Percentiles rank a stretch among this genome's conserved stretches.
phyloP scores from a whole-genome alignment of 2,113 vertebrate species.

The Donacobius atricapilla region DNA sequence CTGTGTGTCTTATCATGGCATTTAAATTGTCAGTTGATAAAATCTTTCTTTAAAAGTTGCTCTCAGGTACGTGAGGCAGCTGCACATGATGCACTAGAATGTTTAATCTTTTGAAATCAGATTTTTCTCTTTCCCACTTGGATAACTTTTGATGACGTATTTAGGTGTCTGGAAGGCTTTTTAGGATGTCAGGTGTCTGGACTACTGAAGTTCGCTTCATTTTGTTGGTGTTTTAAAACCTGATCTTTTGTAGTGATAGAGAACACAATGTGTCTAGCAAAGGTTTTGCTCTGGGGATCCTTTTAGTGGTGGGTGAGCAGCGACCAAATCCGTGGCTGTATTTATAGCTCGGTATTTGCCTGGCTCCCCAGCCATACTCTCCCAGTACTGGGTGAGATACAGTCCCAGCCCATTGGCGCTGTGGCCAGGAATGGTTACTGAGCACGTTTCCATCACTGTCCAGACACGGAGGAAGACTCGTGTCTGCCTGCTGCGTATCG shows the following conservation, averaged over 20 bases:
- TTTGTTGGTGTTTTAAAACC: neutral
- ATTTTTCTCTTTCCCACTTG: neutral
- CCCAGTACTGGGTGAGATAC: neutral
- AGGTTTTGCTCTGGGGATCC: fast-evolving
- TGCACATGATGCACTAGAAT: neutral
- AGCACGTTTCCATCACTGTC: fast-evolving
- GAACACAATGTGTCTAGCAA: too few species aligned
- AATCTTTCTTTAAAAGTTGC: neutral
- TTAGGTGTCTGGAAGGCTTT: neutral
- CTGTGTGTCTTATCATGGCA: fast-evolving
- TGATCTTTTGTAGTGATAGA: neutral
- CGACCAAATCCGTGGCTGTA: fast-evolving
- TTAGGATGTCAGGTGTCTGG: neutral
- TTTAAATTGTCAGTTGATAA: neutral
- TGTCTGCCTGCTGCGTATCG: fast-evolving
- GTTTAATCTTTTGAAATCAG: neutral
- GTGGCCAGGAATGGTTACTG: neutral
- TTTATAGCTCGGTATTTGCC: neutral
- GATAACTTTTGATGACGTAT: neutral
- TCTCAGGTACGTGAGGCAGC: neutral
- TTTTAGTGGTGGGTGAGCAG: neutral
- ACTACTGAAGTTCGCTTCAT: fast-evolving
- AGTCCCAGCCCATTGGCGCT: fast-evolving
- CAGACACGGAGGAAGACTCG: fast-evolving
- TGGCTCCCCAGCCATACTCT: fast-evolving